Evolutionary conservation across 2,888 invertebrate genomes (phyloP), one percentile per base, ranked within the genome.

Genomic region (Callosobruchus maculatus): DNA sequence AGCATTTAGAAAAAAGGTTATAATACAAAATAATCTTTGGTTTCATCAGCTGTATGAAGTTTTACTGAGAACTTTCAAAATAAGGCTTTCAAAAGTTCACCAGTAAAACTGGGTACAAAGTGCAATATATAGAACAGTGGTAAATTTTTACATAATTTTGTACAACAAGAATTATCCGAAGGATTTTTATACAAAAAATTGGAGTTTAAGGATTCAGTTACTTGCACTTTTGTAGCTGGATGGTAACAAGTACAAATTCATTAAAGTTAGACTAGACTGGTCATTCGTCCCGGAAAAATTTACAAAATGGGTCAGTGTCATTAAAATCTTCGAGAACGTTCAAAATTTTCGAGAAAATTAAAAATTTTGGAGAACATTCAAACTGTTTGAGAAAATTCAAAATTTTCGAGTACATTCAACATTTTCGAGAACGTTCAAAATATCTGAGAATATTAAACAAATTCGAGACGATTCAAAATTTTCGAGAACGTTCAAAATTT

Each of bases 21-120:
- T 74, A 49, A 74, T 77, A 77, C 74, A 77, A 22, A 49, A 70
- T 73, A 79, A 79, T 87, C 86, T 87, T 87, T 87, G 87, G 87
- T 86, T 82, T 83, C 85, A 77, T 80, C 82, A 87, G 87, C 87
- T 87, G 87, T 83, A 87, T 85, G 87, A 86, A 84, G 84, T 86
- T 86, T 85, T 85, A 84, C 83, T 84, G 84, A 83, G 80, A 83
- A 82, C 77, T 78, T 83, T 84, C 79, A 67, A 68, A 73, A 71
- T 18, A n/a, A 18, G 20, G 49, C 26, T 18, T 67, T 31, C 66
- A 70, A 83, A 83, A 80, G 77, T 80, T 83, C 80, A 76, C 80
- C 80, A 84, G 81, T 85, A 86, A 86, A 86, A 86, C 85, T 82
- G 73, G 67, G 70, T 73, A 79, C 49, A 81, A 83, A 85, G 86